These are phyloP conservation scores for Artemisiospiza belli DNA, from an alignment of 2,113 vertebrate species.

Conservation along the genomic window DNA sequence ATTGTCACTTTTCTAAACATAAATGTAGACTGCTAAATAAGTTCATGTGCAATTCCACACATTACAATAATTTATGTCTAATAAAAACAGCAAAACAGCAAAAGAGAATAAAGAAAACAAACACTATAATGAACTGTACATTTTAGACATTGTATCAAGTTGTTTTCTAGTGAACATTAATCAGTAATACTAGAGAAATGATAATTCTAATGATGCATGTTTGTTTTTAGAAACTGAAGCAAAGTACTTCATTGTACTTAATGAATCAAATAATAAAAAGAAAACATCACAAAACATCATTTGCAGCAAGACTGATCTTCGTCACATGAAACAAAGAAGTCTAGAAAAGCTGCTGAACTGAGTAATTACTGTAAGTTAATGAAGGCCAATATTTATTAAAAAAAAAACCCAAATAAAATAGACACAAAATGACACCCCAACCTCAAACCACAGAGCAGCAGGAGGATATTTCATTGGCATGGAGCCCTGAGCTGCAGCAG, in stretches of 20 bases:
- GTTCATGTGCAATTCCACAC: neutral
- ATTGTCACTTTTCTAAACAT: neutral
- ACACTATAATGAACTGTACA: neutral
- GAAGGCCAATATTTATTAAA: neutral
- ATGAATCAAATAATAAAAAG: conserved; percentile 30
- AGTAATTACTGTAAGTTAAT: neutral
- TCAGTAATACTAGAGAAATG: conserved; percentile 14
- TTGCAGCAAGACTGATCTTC: conserved; percentile 19
- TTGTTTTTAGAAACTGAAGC: conserved; percentile 21
- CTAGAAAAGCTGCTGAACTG: neutral
- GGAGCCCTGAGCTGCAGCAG: neutral
- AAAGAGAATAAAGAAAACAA: neutral
- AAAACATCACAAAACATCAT: conserved; percentile 12
- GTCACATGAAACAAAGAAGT: neutral
- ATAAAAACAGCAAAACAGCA: neutral
- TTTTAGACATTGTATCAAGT: neutral
- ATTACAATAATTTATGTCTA: neutral
- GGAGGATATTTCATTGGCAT: rapidly evolving
- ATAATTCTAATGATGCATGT: neutral
- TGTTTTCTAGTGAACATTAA: conserved; percentile 30
- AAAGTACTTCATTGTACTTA: neutral
- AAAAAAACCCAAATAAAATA: neutral
- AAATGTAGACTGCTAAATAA: neutral
- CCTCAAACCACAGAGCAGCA: neutral
- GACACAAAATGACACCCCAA: neutral